phyloP scores from a whole-genome alignment of 2,113 vertebrate genomes.

The Chaetops frenatus region DNA sequence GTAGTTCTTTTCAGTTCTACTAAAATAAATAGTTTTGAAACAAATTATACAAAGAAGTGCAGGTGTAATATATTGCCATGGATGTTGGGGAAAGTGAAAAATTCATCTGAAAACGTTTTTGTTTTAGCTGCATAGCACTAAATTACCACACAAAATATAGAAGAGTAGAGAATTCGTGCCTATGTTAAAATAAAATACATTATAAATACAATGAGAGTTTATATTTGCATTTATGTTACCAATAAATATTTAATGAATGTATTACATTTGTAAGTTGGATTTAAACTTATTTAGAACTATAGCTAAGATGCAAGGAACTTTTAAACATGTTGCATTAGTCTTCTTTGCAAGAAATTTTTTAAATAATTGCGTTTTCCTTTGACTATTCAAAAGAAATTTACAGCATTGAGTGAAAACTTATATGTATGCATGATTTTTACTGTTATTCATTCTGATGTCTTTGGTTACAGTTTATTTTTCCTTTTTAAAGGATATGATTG shows the following conservation, averaged over 20 bases:
- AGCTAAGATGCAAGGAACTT: background rate
- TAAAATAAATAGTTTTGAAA: background rate
- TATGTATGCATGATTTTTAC: background rate
- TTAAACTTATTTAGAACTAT: background rate
- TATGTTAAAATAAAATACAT: background rate
- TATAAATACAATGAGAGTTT: background rate
- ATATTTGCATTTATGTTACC: background rate
- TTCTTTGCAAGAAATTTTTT: background rate
- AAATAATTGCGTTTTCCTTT: background rate
- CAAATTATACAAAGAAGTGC: background rate
- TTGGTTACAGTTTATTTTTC: background rate
- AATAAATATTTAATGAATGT: background rate
- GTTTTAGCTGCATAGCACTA: background rate
- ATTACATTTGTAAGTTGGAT: background rate
- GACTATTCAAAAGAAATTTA: background rate
- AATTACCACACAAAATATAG: background rate
- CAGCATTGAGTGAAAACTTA: background rate
- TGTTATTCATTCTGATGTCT: background rate
- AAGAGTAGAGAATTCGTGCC: background rate
- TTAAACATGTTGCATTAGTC: background rate
- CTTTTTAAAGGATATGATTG: background rate
- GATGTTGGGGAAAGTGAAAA: background rate
- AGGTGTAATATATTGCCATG: background rate
- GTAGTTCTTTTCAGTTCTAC: background rate
- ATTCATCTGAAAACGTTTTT: background rate